Evolutionary conservation across 2,113 vertebrate genomes (phyloP).

Genomic region (Elephantulus edwardii): DNA sequence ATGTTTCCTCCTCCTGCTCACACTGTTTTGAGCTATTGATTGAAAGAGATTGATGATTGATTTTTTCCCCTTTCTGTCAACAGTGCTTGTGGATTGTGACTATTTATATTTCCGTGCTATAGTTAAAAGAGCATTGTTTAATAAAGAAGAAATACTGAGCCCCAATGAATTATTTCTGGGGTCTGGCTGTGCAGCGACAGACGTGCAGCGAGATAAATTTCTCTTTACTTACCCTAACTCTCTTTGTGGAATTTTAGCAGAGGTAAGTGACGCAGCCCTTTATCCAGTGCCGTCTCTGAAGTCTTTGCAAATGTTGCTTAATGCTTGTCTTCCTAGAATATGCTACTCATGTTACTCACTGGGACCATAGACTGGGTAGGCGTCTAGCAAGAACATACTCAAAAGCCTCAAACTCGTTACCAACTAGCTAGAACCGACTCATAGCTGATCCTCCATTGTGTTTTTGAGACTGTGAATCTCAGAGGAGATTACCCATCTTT

Average conservation of each 20-base stretch:
- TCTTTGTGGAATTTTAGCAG: not conserved
- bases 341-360: not conserved
- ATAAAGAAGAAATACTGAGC: not conserved
- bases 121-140: conserved; percentile 26
- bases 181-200: not conserved
- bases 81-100: conserved; percentile 15
- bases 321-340: not conserved
- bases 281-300: not conserved
- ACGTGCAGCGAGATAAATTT: not conserved
- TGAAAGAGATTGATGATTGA: not conserved
- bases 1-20: not conserved
- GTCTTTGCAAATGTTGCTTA: not conserved
- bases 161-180: conserved; percentile 31
- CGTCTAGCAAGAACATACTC: not conserved
- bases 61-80: not conserved
- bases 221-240: not conserved
- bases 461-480: too few relatives aligned
- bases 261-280: not conserved
- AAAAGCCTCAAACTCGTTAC: too few relatives aligned
- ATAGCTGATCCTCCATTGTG: too few relatives aligned
- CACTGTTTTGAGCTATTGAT: not conserved
- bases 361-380: not conserved
- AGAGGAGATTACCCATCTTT: too few relatives aligned
- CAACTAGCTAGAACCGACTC: too few relatives aligned
- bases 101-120: not conserved